Evolutionary conservation across 2,113 vertebrate species (phyloP).

Genomic region (Antidorcas marsupialis): DNA sequence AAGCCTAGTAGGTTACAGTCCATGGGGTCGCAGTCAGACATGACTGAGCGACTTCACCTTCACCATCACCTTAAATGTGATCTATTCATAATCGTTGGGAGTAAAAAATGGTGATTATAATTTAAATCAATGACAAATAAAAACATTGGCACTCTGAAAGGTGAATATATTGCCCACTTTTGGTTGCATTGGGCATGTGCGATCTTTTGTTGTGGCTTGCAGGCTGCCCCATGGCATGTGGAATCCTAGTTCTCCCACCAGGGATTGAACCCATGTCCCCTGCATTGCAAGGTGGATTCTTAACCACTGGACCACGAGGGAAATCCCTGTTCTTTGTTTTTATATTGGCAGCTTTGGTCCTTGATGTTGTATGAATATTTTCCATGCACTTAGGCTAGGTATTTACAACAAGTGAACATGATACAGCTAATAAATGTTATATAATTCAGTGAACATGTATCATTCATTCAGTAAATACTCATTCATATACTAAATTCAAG

Average conservation of each 20-base stretch:
- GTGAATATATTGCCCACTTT: background rate
- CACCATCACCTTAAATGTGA: background rate
- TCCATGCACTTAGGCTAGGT: background rate
- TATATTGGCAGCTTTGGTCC: background rate
- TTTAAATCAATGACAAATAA: conserved; percentile 12
- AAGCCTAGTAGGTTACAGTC: too few species aligned
- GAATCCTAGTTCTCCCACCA: background rate
- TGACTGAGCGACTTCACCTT: too few species aligned
- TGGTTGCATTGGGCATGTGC: background rate
- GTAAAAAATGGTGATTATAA: background rate
- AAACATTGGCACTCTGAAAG: background rate
- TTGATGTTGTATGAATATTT: conserved; percentile 30
- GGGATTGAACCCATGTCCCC: background rate
- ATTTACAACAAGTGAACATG: conserved; percentile 4
- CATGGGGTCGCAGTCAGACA: too few species aligned
- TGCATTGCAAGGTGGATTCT: background rate
- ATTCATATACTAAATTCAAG: background rate
- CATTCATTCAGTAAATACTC: conserved; percentile 51
- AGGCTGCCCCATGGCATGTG: background rate
- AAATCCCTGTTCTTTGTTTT: background rate
- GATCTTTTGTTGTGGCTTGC: background rate
- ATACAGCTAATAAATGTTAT: background rate
- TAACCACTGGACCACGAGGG: background rate
- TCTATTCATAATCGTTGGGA: conserved; percentile 6
- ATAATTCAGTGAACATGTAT: conserved; percentile 29